Evolutionary conservation across 2,888 invertebrate species (phyloP).

Genomic region (Dolomedes plantarius): DNA sequence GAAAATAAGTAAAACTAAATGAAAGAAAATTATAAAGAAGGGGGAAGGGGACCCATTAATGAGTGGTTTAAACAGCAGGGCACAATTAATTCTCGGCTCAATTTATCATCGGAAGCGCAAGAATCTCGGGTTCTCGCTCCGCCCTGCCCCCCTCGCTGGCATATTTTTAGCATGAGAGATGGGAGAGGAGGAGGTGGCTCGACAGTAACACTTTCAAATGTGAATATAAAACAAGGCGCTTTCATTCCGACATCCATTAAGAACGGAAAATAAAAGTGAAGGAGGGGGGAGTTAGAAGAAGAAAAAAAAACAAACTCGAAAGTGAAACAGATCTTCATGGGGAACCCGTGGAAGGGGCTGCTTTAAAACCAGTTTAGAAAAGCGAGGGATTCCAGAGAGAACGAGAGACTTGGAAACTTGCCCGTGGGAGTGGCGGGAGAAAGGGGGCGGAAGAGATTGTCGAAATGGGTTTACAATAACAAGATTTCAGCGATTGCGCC

Average conservation of each 20-base stretch:
- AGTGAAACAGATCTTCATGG: slow-evolving; percentile 59
- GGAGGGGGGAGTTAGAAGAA: background rate
- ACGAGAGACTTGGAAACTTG: slow-evolving; percentile 33
- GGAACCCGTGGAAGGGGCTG: slow-evolving; percentile 42
- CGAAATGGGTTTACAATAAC: slow-evolving; percentile 70
- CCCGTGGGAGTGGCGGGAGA: slow-evolving; percentile 9
- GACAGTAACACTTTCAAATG: slow-evolving; percentile 31
- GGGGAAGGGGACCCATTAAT: slow-evolving; percentile 5
- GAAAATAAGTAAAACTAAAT: no score
- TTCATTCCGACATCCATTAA: slow-evolving; percentile 64
- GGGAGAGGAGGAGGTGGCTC: background rate
- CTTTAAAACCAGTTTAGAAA: slow-evolving; percentile 66
- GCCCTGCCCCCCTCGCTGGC: background rate
- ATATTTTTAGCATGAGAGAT: background rate
- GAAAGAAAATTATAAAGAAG: slow-evolving; percentile 26
- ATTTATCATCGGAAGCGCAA: slow-evolving; percentile 46
- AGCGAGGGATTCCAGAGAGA: slow-evolving; percentile 30
- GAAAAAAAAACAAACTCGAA: no score
- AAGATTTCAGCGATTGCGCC: slow-evolving; percentile 65
- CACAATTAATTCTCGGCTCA: slow-evolving; percentile 57
- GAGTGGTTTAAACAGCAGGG: slow-evolving; percentile 8
- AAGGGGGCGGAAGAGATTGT: background rate
- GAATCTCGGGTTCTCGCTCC: background rate
- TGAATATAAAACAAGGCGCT: slow-evolving; percentile 43
- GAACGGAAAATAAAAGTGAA: slow-evolving; percentile 4